Conservation (phyloP, 2,113 vertebrate genomes). For the western clawed frog (Xenopus tropicalis) region UCB_Xtro_10.0 CM004449.2:46534001-46534500, state of each 20-base stretch:
- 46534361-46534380: constrained; percentile 14
- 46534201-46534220: neutral
- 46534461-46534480: constrained; percentile 27
- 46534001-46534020: no score
- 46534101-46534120: no score
- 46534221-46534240: neutral
- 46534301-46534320: neutral
- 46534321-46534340: constrained; percentile 2
- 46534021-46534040: no score
- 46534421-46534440: constrained; percentile 25
- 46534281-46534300: constrained; percentile 14
- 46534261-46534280: constrained; percentile 13
- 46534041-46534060: no score
- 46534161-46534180: neutral
- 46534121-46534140: no score
- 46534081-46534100: no score
- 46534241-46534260: neutral
- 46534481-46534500: constrained; percentile 31
- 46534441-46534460: constrained; percentile 23
- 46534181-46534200: neutral
- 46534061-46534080: no score
- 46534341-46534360: neutral
- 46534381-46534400: constrained; percentile 1
- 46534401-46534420: constrained; percentile 16
- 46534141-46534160: neutral